phyloP scores from a whole-genome alignment of 35 echinoderm and acorn worm genomes.

The Chiridota heheva region DNA sequence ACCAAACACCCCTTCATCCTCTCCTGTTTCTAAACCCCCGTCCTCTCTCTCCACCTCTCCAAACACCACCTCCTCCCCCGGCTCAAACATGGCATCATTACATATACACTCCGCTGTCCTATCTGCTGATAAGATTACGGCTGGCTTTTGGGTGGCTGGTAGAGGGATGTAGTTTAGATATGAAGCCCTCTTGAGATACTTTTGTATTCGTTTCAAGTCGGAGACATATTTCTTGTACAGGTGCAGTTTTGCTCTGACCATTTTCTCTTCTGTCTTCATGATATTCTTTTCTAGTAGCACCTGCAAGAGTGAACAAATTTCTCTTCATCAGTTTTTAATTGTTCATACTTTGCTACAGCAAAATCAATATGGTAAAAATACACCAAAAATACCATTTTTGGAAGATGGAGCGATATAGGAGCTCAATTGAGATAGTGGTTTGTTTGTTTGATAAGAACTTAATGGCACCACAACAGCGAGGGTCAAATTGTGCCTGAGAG shows the following conservation, averaged over 20 bases:
- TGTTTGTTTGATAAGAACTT: too few species aligned
- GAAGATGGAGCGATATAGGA: too few species aligned
- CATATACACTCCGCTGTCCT: conserved; percentile 51
- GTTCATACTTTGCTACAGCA: too few species aligned
- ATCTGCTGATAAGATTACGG: neutral
- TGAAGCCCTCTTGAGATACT: conserved; percentile 53
- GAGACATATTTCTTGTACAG: conserved; percentile 53
- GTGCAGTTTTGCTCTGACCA: conserved; percentile 48
- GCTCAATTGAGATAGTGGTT: too few species aligned
- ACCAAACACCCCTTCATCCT: too few species aligned
- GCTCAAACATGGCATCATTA: conserved; percentile 32
- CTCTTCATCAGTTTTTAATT: neutral
- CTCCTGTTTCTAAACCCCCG: too few species aligned
- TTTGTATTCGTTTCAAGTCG: conserved; percentile 64
- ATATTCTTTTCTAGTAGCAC: conserved; percentile 57
- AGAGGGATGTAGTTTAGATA: neutral
- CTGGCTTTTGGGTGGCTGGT: neutral
- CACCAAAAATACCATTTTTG: too few species aligned
- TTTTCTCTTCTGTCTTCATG: conserved; percentile 59
- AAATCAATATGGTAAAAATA: too few species aligned
- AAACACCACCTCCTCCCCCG: conserved; percentile 24
- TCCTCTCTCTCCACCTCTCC: neutral
- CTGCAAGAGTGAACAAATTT: conserved; percentile 5
- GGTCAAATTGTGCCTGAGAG: too few species aligned
- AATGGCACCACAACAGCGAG: too few species aligned